phyloP scores from a whole-genome alignment of 1,140 invertebrate genomes.

The Zaprionus gabonicus region DNA sequence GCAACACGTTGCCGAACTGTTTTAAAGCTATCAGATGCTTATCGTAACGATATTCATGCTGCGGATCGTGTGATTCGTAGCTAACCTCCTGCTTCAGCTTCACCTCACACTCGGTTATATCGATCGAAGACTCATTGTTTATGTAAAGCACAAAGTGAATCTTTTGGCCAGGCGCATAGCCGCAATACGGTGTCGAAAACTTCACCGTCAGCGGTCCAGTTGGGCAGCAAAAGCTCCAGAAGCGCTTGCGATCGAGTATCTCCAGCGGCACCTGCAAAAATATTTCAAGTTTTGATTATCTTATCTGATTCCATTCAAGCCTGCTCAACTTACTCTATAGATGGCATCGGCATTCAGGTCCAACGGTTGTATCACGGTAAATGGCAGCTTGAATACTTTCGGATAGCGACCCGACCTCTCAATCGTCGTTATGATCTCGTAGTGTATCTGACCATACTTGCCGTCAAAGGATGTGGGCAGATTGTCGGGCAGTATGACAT shows the following conservation, averaged over 20 bases:
- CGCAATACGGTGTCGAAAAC: slow-evolving; percentile 82
- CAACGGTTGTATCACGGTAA: slow-evolving; percentile 90
- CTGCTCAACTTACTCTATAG: slow-evolving; percentile 63
- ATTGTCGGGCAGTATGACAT: slow-evolving; percentile 86
- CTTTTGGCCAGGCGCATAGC: slow-evolving; percentile 82
- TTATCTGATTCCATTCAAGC: neutral
- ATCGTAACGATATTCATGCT: slow-evolving; percentile 86
- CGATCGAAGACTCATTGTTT: slow-evolving; percentile 85
- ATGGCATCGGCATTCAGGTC: slow-evolving; percentile 89
- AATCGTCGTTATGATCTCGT: slow-evolving; percentile 88
- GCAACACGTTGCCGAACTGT: slow-evolving; percentile 86
- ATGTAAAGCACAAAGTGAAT: slow-evolving; percentile 81
- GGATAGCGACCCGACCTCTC: slow-evolving; percentile 91
- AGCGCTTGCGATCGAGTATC: slow-evolving; percentile 85
- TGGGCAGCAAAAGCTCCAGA: slow-evolving; percentile 83
- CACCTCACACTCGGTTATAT: slow-evolving; percentile 85
- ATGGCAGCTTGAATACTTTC: slow-evolving; percentile 89
- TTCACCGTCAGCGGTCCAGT: slow-evolving; percentile 80
- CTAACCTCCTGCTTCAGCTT: slow-evolving; percentile 85
- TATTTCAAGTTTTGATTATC: neutral
- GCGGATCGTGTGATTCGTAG: slow-evolving; percentile 86
- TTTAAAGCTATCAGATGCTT: slow-evolving; percentile 86
- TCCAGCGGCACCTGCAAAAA: slow-evolving; percentile 85
- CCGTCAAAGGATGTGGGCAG: slow-evolving; percentile 90
- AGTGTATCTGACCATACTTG: slow-evolving; percentile 89